Evolutionary conservation across 2,797 vertebrate species (phyloP), one percentile per base, ranked within the genome.

Genomic region (Eremophila alpestris): DNA sequence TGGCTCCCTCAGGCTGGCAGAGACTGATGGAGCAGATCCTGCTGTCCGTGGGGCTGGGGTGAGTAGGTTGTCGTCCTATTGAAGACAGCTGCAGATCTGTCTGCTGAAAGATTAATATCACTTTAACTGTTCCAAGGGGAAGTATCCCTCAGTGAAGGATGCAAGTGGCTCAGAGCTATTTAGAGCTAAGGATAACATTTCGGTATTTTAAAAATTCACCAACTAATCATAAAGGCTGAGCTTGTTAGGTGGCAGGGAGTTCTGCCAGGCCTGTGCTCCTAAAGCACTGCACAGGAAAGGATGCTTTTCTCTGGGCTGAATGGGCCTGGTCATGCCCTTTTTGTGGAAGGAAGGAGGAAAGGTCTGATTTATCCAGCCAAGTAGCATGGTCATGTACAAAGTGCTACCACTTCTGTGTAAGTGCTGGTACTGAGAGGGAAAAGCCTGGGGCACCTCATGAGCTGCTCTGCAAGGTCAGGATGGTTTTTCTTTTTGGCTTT

Each of bases 141-240:
- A 97, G 97, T 94, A 91, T 91, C 95, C 70, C 80, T 97, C 96
- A 95, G 96, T 96, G 89, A 96, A 97, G 80, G 96, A 97, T 96
- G 97, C 95, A 96, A 98, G 97, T 95, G 96, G 94, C 93, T 93
- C 59, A 38, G 67, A 93, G 97, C 98, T 99, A 98, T 99, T 98
- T 98, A 94, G 94, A 98, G 98, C 96, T 45, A 93, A 92, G 98
- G 98, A 96, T 99, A 98, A 97, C 94, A 97, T 99, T 98, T 98
- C 97, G 97, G 97, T 89, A 98, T 98, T 98, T 98, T 80, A 98
- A 98, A 97, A 97, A 98, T 98, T 97, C 97, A 97, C 98, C 95
- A 96, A 97, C 97, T 98, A 98, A 98, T 98, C 98, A 97, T 75
- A 85, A 95, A 95, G 90, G 81, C 90, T 91, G 93, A 91, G 80